phyloP scores from a whole-genome alignment of 1,140 invertebrate genomes.

The Vanessa atalanta region DNA sequence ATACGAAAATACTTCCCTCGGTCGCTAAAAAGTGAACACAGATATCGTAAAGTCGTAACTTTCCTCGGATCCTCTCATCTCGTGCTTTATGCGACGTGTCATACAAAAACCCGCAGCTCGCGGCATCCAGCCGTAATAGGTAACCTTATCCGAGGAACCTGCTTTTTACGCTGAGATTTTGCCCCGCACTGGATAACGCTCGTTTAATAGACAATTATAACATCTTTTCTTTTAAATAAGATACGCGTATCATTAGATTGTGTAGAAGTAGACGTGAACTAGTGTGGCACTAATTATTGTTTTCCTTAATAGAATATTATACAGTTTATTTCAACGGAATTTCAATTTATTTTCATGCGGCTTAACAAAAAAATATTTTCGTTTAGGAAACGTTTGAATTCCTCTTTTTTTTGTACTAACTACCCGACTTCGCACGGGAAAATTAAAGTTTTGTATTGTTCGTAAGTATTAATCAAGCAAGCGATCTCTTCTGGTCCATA shows the following conservation, averaged over 20 bases:
- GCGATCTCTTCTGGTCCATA: no score
- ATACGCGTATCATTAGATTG: slow-evolving; percentile 8
- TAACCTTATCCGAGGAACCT: slow-evolving; percentile 54
- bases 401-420: no score
- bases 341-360: no score
- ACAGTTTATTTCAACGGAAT: no score
- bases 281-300: no score
- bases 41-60: slow-evolving; percentile 18
- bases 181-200: slow-evolving; percentile 13
- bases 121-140: slow-evolving; percentile 60
- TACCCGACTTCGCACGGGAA: no score
- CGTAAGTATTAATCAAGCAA: no score
- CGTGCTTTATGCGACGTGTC: slow-evolving; percentile 46
- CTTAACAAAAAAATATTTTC: no score
- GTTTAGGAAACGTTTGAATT: no score
- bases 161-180: slow-evolving; percentile 46
- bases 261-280: neutral
- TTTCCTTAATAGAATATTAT: no score
- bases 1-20: neutral
- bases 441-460: no score
- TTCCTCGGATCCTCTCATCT: slow-evolving; percentile 21
- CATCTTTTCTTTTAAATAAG: neutral
- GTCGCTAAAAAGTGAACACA: slow-evolving; percentile 10
- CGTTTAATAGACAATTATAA: slow-evolving; percentile 31
- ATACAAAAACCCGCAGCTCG: slow-evolving; percentile 48